These are phyloP conservation scores for Furcifer pardalis DNA, from an alignment of 2,797 vertebrate genomes.

Conservation along the genomic window DNA sequence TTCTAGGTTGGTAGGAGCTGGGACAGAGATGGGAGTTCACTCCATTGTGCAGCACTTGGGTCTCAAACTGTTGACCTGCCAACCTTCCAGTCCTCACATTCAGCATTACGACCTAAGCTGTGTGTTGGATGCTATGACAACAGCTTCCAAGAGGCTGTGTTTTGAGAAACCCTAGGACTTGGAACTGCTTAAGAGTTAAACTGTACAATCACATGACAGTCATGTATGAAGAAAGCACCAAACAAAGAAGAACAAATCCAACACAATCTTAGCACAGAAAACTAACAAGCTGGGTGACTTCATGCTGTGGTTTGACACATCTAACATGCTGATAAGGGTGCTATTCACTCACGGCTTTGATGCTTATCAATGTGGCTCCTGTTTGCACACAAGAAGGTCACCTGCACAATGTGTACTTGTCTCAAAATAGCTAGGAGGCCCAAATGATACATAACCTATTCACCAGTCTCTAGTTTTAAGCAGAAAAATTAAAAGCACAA, in stretches of 20 bases:
- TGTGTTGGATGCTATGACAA: neutral
- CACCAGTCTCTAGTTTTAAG: neutral
- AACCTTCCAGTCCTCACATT: too few relatives aligned
- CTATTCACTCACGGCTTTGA: neutral
- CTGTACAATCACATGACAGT: slow-evolving; percentile 14
- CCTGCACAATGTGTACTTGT: neutral
- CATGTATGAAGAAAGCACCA: slow-evolving; percentile 5
- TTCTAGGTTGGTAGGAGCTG: too few relatives aligned
- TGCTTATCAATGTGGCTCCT: neutral
- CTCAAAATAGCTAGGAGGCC: neutral
- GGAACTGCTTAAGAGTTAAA: slow-evolving; percentile 8
- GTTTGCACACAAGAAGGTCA: slow-evolving; percentile 4
- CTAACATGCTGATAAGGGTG: neutral
- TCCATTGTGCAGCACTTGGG: too few relatives aligned
- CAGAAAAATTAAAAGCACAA: neutral
- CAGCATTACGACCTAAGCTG: neutral
- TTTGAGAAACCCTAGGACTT: neutral
- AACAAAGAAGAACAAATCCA: slow-evolving; percentile 51
- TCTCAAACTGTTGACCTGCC: too few relatives aligned
- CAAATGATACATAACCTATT: neutral
- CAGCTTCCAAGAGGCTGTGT: neutral
- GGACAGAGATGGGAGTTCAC: too few relatives aligned
- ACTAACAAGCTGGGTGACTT: slow-evolving; percentile 65
- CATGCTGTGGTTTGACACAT: slow-evolving; percentile 38
- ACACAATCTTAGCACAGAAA: slow-evolving; percentile 24